Evolutionary conservation across 2,888 invertebrate genomes (phyloP).

Genomic region (Lepidocyrtinus sp.): DNA sequence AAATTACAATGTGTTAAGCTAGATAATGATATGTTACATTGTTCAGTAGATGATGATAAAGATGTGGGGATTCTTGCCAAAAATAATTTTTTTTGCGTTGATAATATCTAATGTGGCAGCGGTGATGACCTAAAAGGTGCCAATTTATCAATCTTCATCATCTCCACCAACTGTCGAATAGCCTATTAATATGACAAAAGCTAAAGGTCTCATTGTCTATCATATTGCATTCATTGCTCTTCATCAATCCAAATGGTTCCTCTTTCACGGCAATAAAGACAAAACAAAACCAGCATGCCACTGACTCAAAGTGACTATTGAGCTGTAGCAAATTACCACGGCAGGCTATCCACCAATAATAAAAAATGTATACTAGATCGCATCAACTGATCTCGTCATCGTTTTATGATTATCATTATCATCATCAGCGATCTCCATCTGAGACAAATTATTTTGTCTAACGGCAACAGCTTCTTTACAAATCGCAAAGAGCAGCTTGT

Average conservation of each 20-base stretch:
- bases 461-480: conserved; percentile 45
- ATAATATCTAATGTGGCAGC: not conserved
- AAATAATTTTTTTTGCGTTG: not conserved
- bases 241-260: not conserved
- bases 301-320: conserved; percentile 34
- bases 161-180: conserved; percentile 16
- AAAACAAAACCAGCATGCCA: conserved; percentile 12
- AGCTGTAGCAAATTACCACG: conserved; percentile 44
- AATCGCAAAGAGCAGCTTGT: conserved; percentile 40
- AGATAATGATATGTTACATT: conserved; percentile 11
- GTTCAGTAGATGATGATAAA: not conserved
- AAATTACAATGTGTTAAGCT: conserved; percentile 12
- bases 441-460: conserved; percentile 38
- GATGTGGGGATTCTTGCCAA: not conserved
- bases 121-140: conserved; percentile 36
- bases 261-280: not conserved
- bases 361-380: conserved; percentile 30
- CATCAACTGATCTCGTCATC: conserved; percentile 42
- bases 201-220: not conserved
- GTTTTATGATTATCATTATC: not conserved
- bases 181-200: not conserved
- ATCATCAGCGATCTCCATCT: conserved; percentile 28
- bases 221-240: conserved; percentile 1
- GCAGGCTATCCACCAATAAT: conserved; percentile 19
- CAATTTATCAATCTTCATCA: conserved; percentile 47